Base-by-base conservation (phyloP, 1,140 invertebrate species). In the Macrobrachium nipponense region DNA sequence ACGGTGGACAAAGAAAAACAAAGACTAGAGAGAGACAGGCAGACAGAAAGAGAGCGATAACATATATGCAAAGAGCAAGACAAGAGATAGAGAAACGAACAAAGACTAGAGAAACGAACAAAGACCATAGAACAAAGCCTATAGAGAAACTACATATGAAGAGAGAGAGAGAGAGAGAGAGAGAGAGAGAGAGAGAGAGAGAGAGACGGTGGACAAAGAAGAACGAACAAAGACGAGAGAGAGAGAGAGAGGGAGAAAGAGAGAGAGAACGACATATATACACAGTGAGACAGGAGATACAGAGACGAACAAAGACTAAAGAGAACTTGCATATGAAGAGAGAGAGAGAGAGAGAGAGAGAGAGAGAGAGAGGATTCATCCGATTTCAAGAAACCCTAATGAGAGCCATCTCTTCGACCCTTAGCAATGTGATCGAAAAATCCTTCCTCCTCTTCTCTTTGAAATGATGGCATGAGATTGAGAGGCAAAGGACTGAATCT, bases 331-430 rank as follows among this genome's bases (percentile, higher is more conserved):
- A 36, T 3, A 36, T 14, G 7, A 44, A 23, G 72, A 73, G 72
- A 73, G 72, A 73, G 72, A 73, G 72, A 73, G 72, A 73, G 72
- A 73, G 72, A 73, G 72, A 73, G 72, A 73, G 72, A 73, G 72
- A 73, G 72, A 73, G 72, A 43, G 72, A 73, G 72, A 43, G 23
- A 43, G 20, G 58, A 73, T 73, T 73, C 36, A 70, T 20, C n/a
- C 27, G 27, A 36, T 36, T 36, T 36, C 27, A 36, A 36, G 27
- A 36, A 36, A 36, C 4, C 27, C 27, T 36, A 36, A 36, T 36
- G 27, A 36, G 27, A 36, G 27, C 27, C 27, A 36, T 36, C 27
- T 1, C 27, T 36, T 36, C 27, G 27, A 36, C 27, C 27, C 27
- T 36, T 36, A 36, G 27, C 27, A 1, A 36, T 36, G 27, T 36